Evolutionary conservation across 2,113 vertebrate species (phyloP).

Genomic region (Leptobrachium ailaonicum): DNA sequence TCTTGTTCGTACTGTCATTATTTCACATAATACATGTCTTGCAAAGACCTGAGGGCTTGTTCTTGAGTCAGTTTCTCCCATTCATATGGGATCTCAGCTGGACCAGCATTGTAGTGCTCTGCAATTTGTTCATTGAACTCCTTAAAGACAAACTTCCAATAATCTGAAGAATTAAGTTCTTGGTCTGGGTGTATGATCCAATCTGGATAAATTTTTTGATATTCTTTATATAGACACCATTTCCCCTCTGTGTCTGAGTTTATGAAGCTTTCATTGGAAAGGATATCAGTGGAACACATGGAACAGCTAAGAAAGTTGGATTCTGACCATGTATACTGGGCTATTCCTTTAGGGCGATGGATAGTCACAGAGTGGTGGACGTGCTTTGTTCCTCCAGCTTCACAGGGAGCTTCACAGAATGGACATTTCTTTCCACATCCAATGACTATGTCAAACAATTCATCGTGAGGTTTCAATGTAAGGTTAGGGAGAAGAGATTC

Average conservation of each 20-base stretch:
- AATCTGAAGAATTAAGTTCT: constrained; percentile 56
- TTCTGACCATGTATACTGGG: constrained; percentile 3
- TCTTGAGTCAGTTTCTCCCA: constrained; percentile 49
- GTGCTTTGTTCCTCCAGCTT: constrained; percentile 55
- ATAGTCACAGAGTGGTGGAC: constrained; percentile 32
- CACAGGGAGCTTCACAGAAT: constrained; percentile 67
- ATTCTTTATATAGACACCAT: constrained; percentile 47
- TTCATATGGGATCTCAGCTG: constrained; percentile 54
- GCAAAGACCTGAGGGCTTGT: constrained; percentile 57
- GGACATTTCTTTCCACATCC: constrained; percentile 70
- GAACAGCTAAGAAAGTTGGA: background rate
- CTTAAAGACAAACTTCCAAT: constrained; percentile 61
- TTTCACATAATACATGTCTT: constrained; percentile 7
- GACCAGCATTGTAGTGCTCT: background rate
- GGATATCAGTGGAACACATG: constrained; percentile 19
- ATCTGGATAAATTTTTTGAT: constrained; percentile 54
- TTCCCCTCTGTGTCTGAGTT: constrained; percentile 4
- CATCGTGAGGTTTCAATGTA: constrained; percentile 36
- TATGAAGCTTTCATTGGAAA: background rate
- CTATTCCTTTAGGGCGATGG: constrained; percentile 30
- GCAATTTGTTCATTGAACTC: constrained; percentile 33
- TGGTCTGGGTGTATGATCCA: constrained; percentile 65
- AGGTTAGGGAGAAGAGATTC: constrained; percentile 14
- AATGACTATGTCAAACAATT: constrained; percentile 52
- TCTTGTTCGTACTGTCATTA: too few relatives aligned